Conservation (phyloP, 2,113 vertebrate genomes). For the Platichthys stellatus region DNA sequence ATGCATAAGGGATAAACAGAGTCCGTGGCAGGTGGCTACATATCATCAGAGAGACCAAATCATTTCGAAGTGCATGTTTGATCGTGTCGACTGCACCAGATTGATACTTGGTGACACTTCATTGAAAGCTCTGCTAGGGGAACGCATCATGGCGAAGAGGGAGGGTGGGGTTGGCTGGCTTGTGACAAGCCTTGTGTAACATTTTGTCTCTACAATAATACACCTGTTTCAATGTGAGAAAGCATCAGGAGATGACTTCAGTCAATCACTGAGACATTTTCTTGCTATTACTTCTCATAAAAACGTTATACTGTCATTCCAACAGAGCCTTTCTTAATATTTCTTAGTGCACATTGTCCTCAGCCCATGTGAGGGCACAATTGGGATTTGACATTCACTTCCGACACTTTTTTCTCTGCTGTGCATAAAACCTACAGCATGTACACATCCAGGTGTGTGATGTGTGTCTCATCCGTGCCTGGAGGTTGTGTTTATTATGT, state of each 20-base stretch:
- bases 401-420: no score
- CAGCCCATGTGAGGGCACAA: no score
- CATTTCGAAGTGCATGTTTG: slow-evolving; percentile 39
- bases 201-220: background rate
- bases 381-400: no score
- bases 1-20: slow-evolving; percentile 64
- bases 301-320: background rate
- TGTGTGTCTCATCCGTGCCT: background rate
- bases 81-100: slow-evolving; percentile 41
- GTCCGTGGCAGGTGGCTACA: slow-evolving; percentile 27
- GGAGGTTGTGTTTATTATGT: background rate
- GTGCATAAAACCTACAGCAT: no score
- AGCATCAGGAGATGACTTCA: background rate
- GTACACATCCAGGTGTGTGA: background rate
- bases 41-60: slow-evolving; percentile 48
- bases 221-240: background rate
- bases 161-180: background rate
- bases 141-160: slow-evolving; percentile 12
- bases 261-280: background rate
- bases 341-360: no score
- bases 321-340: no score
- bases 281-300: background rate
- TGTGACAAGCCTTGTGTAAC: background rate
- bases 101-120: slow-evolving; percentile 12
- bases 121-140: background rate